Conservation (phyloP, 2,113 vertebrate species). For the Talpa occidentalis region DNA sequence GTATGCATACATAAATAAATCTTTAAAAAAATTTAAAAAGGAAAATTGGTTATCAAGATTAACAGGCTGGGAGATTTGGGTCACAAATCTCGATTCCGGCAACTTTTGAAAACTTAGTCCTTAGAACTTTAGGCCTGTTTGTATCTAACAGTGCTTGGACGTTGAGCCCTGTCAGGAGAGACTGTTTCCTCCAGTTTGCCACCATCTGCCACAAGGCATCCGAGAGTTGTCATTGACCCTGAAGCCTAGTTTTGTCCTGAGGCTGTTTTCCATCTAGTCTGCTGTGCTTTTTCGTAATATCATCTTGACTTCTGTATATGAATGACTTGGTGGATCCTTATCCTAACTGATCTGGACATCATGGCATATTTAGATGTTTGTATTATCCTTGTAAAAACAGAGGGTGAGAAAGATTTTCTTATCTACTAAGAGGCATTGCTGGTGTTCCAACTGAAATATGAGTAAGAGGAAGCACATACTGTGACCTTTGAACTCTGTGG, state of each 20-base stretch:
- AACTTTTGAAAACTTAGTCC: background rate
- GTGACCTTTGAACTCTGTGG: too few relatives aligned
- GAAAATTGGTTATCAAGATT: too few relatives aligned
- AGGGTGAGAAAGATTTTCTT: background rate
- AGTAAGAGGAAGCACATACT: background rate
- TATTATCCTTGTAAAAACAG: background rate
- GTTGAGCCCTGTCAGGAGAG: background rate
- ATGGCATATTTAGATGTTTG: accelerated
- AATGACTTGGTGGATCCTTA: background rate
- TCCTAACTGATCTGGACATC: background rate
- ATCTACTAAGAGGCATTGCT: background rate
- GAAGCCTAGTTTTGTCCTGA: background rate
- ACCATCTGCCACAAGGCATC: accelerated
- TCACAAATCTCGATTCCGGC: background rate
- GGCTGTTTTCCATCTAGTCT: background rate
- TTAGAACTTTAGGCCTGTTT: background rate
- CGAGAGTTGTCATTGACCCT: background rate
- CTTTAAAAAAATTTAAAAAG: background rate
- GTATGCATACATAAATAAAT: too few relatives aligned
- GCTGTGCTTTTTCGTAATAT: background rate
- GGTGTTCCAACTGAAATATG: background rate
- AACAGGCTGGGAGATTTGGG: background rate
- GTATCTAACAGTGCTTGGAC: accelerated
- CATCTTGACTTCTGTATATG: too few relatives aligned
- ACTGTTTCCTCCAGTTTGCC: background rate